Evolutionary conservation across 2,113 vertebrate genomes (phyloP).

Genomic region (Zosterops lateralis): DNA sequence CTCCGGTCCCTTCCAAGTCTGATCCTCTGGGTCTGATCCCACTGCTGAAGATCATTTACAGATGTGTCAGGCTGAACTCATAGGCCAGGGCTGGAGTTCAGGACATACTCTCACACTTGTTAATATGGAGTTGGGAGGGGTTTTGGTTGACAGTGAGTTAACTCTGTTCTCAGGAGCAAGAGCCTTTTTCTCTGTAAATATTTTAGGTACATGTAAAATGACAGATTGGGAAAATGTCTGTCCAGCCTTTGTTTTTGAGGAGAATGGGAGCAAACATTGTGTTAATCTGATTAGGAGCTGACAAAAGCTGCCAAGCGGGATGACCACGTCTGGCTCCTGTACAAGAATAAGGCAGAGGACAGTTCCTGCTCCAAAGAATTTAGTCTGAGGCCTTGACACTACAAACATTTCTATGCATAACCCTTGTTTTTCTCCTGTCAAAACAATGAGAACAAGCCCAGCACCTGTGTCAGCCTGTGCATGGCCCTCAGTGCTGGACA

Average conservation of each 20-base stretch:
- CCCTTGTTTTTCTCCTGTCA: not conserved
- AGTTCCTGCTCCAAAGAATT: conserved; percentile 5
- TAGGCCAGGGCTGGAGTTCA: conserved; percentile 35
- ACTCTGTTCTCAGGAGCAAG: conserved; percentile 17
- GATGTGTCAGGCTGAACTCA: conserved; percentile 66
- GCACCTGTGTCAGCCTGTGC: not conserved
- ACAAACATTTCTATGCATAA: conserved; percentile 18
- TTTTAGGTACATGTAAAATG: conserved; percentile 3
- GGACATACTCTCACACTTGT: conserved; percentile 50
- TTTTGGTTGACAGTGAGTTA: conserved; percentile 29
- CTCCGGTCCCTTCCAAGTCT: conserved; percentile 48
- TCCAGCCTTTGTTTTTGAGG: conserved; percentile 21
- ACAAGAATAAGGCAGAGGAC: not conserved
- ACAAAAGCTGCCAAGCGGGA: not conserved
- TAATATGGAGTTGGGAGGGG: conserved; percentile 46
- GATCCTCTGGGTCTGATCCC: conserved; percentile 58
- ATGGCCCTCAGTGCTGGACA: not conserved
- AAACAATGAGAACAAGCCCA: not conserved
- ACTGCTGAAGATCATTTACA: conserved; percentile 58
- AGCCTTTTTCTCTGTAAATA: conserved; percentile 25
- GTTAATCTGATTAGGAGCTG: not conserved
- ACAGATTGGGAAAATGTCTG: not conserved
- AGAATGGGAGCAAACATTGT: not conserved
- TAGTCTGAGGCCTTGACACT: conserved; percentile 15
- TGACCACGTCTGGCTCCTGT: not conserved